phyloP scores from a whole-genome alignment of 2,888 invertebrate species.

The Parascotia fuliginaria region DNA sequence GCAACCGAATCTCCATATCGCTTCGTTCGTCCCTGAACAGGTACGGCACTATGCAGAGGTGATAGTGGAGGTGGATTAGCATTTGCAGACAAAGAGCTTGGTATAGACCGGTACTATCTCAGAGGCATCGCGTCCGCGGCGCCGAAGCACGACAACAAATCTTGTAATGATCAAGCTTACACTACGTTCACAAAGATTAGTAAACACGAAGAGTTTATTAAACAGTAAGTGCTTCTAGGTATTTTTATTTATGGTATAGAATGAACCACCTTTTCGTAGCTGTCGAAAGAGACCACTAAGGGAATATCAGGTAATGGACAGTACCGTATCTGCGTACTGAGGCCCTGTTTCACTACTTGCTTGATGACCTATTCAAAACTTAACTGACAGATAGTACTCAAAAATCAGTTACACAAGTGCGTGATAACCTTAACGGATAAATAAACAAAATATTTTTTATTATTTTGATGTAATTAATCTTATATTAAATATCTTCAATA shows the following conservation, averaged over 20 bases:
- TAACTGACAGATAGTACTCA: too few species aligned
- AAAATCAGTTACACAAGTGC: too few species aligned
- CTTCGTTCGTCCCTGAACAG: conserved; percentile 31
- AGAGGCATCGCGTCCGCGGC: conserved; percentile 65
- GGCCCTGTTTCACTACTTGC: too few species aligned
- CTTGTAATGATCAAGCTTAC: conserved; percentile 51
- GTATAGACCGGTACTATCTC: conserved; percentile 56
- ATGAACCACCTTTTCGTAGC: too few species aligned
- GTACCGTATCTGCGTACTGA: too few species aligned
- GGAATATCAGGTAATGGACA: too few species aligned
- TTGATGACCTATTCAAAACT: too few species aligned
- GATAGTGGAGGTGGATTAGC: conserved; percentile 71
- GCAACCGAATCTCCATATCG: not conserved
- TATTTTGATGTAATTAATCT: too few species aligned
- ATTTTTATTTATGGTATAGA: not conserved
- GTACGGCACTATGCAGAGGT: conserved; percentile 64
- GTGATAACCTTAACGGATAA: too few species aligned
- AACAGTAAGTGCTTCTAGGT: conserved; percentile 3
- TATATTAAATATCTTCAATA: too few species aligned
- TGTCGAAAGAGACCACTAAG: too few species aligned
- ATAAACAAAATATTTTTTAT: too few species aligned
- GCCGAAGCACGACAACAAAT: conserved; percentile 48
- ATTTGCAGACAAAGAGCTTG: conserved; percentile 48
- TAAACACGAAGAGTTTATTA: conserved; percentile 58
- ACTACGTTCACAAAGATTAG: conserved; percentile 59